Percentiles rank a stretch among this genome's conserved stretches.
These are phyloP conservation scores for Galbula dea DNA, from an alignment of 2,113 vertebrate genomes.

Conservation along the genomic window DNA sequence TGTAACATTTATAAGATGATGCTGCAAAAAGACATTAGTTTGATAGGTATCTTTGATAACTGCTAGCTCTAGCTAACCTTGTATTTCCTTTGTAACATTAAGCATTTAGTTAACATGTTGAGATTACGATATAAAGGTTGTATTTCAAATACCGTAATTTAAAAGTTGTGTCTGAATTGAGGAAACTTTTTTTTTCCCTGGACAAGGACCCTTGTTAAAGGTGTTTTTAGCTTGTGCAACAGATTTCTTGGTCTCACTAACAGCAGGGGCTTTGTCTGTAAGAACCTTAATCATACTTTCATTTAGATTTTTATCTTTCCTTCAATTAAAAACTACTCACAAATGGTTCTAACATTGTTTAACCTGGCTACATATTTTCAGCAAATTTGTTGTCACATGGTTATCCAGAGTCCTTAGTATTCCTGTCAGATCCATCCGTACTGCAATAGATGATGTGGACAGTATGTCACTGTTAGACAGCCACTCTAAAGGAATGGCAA, in stretches of 20 bases:
- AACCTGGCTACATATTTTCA: not conserved
- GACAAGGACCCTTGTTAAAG: not conserved
- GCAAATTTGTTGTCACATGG: not conserved
- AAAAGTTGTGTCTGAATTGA: not conserved
- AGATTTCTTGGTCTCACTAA: not conserved
- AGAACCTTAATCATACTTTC: not conserved
- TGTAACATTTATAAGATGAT: not conserved
- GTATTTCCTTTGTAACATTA: not conserved
- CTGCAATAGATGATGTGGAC: not conserved
- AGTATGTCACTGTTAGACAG: not conserved
- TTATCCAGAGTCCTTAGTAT: not conserved
- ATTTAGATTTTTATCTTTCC: not conserved
- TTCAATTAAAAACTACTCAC: not conserved
- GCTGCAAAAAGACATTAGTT: not conserved
- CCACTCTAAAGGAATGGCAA: not conserved
- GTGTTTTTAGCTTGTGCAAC: not conserved
- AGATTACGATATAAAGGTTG: not conserved
- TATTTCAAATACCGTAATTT: not conserved
- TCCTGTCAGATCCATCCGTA: not conserved
- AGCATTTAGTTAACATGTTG: not conserved
- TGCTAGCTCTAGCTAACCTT: not conserved
- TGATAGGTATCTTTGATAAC: not conserved
- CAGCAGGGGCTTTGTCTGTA: not conserved
- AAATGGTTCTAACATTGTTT: not conserved
- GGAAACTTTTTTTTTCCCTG: not conserved